Evolutionary conservation across 2,797 vertebrate genomes (phyloP), one percentile per base, ranked within the genome.

Genomic region (Catostomus latipinnis): DNA sequence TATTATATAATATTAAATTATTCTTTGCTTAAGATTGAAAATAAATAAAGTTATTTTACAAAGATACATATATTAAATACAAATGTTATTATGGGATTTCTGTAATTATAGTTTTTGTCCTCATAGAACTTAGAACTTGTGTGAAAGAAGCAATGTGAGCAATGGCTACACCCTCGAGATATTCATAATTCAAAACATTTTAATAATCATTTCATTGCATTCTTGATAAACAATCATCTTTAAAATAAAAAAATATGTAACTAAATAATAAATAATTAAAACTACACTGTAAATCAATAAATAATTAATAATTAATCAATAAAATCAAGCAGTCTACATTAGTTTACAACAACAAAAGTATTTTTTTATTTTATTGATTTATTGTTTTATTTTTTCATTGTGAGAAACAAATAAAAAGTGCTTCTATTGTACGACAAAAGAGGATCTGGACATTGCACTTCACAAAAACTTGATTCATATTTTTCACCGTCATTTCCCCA

Each of bases 221-320:
- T 61, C 70, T 67, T 45, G 43, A 70, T 70, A 52, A 77, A 77
- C 45, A 77, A 70, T 69, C 66, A 9, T 77, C 54, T 48, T 49
- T 22, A 77, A 60, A 61, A 50, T 52, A 14, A 22, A 6, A 60
- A 13, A 34, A 8, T 6, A 14, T 18, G 16, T 2, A 12, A 1
- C 0, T 10, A 5, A 0, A 53, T 46, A 13, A 9, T 34, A 0
- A 3, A 65, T 34, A 6, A 48, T 66, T 13, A 66, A 61, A 56
- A 10, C n/a, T 48, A 22, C 4, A 46, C 10, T 46, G 50, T 54
- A 18, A 76, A 46, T 11, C 9, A 58, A 14, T 11, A 9, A 50
- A 34, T 34, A 34, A 34, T 34, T 34, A 34, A 34, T 34, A 3
- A 34, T 34, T 34, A 34, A 34, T 34, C 34, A 34, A 34, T 34